These are phyloP conservation scores for Pituophis catenifer DNA, from an alignment of 2,113 vertebrate species.

Conservation along the genomic window DNA sequence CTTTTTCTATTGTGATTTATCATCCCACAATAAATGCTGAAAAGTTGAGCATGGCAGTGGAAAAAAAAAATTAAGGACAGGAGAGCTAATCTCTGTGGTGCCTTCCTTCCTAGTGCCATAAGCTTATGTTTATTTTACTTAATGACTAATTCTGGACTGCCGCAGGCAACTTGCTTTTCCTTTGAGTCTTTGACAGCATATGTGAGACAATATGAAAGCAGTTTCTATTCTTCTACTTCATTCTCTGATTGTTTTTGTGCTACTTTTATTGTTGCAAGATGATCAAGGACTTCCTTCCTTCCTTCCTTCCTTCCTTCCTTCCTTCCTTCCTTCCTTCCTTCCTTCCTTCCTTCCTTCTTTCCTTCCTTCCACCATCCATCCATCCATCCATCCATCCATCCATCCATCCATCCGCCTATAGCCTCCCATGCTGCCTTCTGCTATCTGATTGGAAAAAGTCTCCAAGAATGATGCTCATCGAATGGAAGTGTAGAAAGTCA, in stretches of 20 bases:
- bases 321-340: too few relatives aligned
- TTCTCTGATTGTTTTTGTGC: neutral
- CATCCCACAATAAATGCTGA: neutral
- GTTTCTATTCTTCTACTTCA: neutral
- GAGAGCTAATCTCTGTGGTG: neutral
- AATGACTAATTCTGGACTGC: neutral
- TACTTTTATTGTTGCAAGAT: neutral
- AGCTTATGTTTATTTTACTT: neutral
- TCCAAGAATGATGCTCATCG: neutral
- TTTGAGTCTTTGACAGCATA: neutral
- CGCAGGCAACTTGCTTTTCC: neutral
- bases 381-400: neutral
- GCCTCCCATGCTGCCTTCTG: neutral
- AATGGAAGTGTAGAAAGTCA: neutral
- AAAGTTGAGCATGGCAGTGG: neutral
- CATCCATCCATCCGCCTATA: neutral
- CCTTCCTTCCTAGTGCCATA: neutral
- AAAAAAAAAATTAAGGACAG: neutral
- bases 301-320: neutral
- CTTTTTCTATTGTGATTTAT: neutral
- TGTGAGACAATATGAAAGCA: neutral
- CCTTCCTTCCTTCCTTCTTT: neutral
- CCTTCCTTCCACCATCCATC: too few relatives aligned
- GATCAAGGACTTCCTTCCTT: neutral
- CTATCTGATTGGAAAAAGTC: neutral